Conservation (phyloP, 2,888 invertebrate genomes). For the Cremastinae sp. region DNA sequence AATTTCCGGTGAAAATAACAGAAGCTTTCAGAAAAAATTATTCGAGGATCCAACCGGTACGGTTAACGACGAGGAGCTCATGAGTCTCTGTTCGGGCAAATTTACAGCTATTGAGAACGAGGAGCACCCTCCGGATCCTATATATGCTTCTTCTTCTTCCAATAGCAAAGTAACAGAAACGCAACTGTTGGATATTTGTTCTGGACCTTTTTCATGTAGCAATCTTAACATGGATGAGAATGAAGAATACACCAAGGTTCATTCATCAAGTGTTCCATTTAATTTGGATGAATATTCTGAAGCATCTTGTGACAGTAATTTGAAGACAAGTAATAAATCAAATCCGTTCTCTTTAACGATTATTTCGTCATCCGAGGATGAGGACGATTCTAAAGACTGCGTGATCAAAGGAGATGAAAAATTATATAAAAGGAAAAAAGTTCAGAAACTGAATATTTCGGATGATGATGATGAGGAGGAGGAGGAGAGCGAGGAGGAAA, state of each 20-base stretch:
- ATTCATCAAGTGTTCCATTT: conserved; percentile 69
- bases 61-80: conserved; percentile 81
- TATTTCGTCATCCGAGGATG: conserved; percentile 77
- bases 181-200: conserved; percentile 80
- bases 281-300: conserved; percentile 70
- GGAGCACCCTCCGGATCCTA: conserved; percentile 33
- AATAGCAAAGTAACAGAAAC: conserved; percentile 65
- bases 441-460: conserved; percentile 71
- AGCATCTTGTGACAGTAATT: not conserved
- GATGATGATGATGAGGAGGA: conserved; percentile 72
- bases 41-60: conserved; percentile 75
- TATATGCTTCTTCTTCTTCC: too few species aligned
- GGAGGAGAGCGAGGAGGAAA: conserved; percentile 45
- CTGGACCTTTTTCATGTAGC: conserved; percentile 82
- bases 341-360: conserved; percentile 67
- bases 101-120: conserved; percentile 65
- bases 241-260: conserved; percentile 64
- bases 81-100: conserved; percentile 82
- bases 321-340: conserved; percentile 68
- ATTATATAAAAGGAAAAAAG: conserved; percentile 59
- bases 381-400: conserved; percentile 70
- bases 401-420: conserved; percentile 63
- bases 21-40: conserved; percentile 78
- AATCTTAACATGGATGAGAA: conserved; percentile 51
- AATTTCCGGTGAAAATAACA: conserved; percentile 52